Percentiles rank a stretch among this genome's conserved stretches.
Conservation (phyloP, 2,113 vertebrate genomes). For the Osmerus mordax region DNA sequence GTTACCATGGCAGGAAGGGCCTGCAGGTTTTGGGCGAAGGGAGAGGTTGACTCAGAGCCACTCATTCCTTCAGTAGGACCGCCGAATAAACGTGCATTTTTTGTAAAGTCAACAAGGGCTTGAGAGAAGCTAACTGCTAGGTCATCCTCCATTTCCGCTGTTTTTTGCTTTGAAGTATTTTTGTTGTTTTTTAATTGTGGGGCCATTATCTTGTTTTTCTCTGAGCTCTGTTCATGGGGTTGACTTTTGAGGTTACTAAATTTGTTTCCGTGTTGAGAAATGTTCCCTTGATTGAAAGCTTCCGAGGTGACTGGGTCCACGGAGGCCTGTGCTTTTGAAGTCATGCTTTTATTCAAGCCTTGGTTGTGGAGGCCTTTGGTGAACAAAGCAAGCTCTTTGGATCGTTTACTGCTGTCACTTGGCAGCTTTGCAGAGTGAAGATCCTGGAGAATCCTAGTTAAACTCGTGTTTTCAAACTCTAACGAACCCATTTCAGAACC, state of each 20-base stretch:
- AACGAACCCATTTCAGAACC: slow-evolving; percentile 72
- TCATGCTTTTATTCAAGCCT: slow-evolving; percentile 48
- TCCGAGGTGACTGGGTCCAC: slow-evolving; percentile 43
- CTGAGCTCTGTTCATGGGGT: slow-evolving; percentile 54
- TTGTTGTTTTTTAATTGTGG: slow-evolving; percentile 46
- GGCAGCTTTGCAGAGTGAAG: slow-evolving; percentile 79
- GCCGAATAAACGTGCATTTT: slow-evolving; percentile 80
- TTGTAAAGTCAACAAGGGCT: slow-evolving; percentile 88
- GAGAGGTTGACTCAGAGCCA: slow-evolving; percentile 76
- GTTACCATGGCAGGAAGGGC: slow-evolving; percentile 92
- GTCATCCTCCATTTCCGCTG: slow-evolving; percentile 69
- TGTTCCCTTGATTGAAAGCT: slow-evolving; percentile 46
- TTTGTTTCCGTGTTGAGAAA: neutral
- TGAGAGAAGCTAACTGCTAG: slow-evolving; percentile 90
- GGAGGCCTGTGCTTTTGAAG: slow-evolving; percentile 47
- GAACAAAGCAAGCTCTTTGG: slow-evolving; percentile 52
- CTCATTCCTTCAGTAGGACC: slow-evolving; percentile 78
- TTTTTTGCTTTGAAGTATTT: slow-evolving; percentile 34
- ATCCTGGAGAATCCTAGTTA: slow-evolving; percentile 80
- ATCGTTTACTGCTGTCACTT: slow-evolving; percentile 56
- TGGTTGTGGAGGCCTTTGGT: slow-evolving; percentile 50
- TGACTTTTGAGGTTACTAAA: slow-evolving; percentile 19
- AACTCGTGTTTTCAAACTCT: slow-evolving; percentile 78
- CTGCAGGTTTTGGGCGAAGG: slow-evolving; percentile 85
- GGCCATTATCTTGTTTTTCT: slow-evolving; percentile 54